These are phyloP conservation scores for Lerista edwardsae DNA, from an alignment of 2,797 vertebrate genomes.

Conservation along the genomic window DNA sequence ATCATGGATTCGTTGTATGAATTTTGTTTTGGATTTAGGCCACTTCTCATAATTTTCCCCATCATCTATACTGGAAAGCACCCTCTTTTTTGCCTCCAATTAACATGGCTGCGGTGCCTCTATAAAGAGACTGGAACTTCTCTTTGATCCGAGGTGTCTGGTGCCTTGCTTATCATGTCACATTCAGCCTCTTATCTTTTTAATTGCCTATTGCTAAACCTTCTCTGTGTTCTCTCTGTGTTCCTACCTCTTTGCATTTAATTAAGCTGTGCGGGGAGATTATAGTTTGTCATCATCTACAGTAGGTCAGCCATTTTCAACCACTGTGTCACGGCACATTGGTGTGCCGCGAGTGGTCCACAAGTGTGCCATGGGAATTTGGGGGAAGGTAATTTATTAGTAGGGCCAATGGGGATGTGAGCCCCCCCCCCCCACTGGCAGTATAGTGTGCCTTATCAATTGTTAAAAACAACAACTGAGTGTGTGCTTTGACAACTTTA, in stretches of 20 bases:
- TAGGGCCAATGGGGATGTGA: too few relatives aligned
- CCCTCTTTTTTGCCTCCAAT: background rate
- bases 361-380: too few relatives aligned
- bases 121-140: background rate
- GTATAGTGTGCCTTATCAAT: too few relatives aligned
- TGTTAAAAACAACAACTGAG: too few relatives aligned
- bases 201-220: conserved; percentile 7
- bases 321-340: too few relatives aligned
- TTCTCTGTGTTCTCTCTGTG: background rate
- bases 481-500: too few relatives aligned
- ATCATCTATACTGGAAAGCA: background rate
- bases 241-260: background rate
- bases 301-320: too few relatives aligned
- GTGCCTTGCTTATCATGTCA: background rate
- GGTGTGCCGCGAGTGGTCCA: too few relatives aligned
- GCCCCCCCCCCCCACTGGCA: too few relatives aligned
- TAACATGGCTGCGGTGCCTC: background rate
- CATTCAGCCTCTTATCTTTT: background rate
- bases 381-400: too few relatives aligned
- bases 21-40: background rate
- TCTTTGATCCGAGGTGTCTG: background rate
- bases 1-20: background rate
- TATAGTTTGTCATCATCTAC: background rate
- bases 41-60: conserved; percentile 14
- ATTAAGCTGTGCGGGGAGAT: background rate